Percentiles rank a stretch among this genome's conserved stretches.
These are phyloP conservation scores for Clostera curtula DNA, from an alignment of 2,888 invertebrate species.

Conservation along the genomic window DNA sequence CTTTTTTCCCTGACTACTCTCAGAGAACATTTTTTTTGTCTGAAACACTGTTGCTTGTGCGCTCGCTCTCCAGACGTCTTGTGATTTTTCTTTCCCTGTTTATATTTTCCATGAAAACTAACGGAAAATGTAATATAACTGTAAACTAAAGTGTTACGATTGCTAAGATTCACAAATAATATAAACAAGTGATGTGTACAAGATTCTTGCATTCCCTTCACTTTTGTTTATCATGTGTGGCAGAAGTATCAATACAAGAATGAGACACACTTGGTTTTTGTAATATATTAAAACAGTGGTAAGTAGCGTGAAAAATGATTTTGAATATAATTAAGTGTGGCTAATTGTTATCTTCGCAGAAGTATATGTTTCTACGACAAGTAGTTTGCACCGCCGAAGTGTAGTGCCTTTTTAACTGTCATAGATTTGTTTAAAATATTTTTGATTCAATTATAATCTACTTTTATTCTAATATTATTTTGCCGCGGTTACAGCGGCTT, in stretches of 20 bases:
- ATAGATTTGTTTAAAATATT: slow-evolving; percentile 37
- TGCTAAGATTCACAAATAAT: slow-evolving; percentile 22
- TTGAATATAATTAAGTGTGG: slow-evolving; percentile 22
- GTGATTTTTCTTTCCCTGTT: slow-evolving; percentile 53
- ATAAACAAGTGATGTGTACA: slow-evolving; percentile 14
- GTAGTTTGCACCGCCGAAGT: slow-evolving; percentile 24
- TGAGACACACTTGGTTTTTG: slow-evolving; percentile 63
- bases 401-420: slow-evolving; percentile 54
- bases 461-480: too few species aligned
- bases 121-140: slow-evolving; percentile 58
- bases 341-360: slow-evolving; percentile 21
- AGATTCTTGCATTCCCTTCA: slow-evolving; percentile 22
- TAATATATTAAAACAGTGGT: slow-evolving; percentile 56
- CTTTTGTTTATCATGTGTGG: slow-evolving; percentile 54
- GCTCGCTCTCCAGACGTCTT: slow-evolving; percentile 42
- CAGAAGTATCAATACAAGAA: slow-evolving; percentile 61
- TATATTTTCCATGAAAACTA: slow-evolving; percentile 57
- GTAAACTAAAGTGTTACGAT: slow-evolving; percentile 35
- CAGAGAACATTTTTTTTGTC: too few species aligned
- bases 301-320: slow-evolving; percentile 39
- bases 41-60: slow-evolving; percentile 31
- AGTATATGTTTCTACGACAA: slow-evolving; percentile 26
- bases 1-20: too few species aligned
- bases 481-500: too few species aligned
- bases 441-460: neutral